These are phyloP conservation scores for Phalanger gymnotis DNA, from an alignment of 2,797 vertebrate genomes.

Conservation along the genomic window DNA sequence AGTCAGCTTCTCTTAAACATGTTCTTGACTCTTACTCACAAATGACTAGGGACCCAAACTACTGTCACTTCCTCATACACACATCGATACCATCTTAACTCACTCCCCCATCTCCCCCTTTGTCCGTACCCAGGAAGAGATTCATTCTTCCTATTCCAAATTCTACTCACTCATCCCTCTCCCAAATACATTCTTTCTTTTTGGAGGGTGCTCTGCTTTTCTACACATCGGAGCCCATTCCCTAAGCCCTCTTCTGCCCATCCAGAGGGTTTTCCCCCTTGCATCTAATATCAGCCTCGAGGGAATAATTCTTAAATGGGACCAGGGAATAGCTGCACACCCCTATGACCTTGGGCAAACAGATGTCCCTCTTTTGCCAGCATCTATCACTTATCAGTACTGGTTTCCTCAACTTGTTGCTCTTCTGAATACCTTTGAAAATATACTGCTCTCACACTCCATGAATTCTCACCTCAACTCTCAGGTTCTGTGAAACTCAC, in stretches of 20 bases:
- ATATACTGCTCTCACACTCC: not conserved
- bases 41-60: not conserved
- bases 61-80: not conserved
- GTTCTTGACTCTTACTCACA: not conserved
- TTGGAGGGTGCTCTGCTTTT: not conserved
- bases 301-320: not conserved
- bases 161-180: not conserved
- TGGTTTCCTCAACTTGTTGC: not conserved
- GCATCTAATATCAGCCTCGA: not conserved
- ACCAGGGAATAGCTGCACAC: not conserved
- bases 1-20: not conserved
- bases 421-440: not conserved
- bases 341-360: not conserved
- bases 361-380: not conserved
- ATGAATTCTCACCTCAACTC: not conserved
- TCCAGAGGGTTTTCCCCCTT: not conserved
- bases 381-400: not conserved
- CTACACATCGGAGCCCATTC: not conserved
- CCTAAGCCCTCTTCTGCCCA: not conserved
- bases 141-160: not conserved
- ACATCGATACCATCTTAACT: not conserved
- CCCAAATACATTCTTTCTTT: not conserved
- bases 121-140: not conserved
- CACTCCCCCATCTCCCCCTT: not conserved
- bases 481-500: not conserved